Base-by-base conservation (phyloP, 37 sponge, comb jelly and placozoan genomes). In the Lycopodina hypogea region DNA sequence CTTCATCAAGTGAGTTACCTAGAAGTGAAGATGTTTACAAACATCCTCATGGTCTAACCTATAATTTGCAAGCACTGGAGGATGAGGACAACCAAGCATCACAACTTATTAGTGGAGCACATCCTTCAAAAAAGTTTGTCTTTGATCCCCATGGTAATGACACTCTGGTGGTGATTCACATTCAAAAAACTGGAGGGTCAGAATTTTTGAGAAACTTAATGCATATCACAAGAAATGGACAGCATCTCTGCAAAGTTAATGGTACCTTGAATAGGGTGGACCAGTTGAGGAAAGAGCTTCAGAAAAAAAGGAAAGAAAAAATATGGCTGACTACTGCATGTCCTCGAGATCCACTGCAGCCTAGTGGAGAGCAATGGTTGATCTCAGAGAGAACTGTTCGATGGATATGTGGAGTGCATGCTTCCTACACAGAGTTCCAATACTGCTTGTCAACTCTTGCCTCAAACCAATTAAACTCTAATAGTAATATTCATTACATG, bases 171-270 rank as follows among this genome's bases (percentile, higher is more conserved):
- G 81, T 93, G 52, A 79, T 96, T 12, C 96, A 96, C 86, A 93
- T 93, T 8, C 96, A 93, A 65, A 96, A 96, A 69, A 96, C 94
- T 1, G 90, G 94, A 35, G 96, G 96, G 32, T 71, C 89, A n/a
- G 39, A 68, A 42, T 96, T 93, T 41, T 74, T 88, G 0, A 63
- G 69, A 21, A 81, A 89, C 68, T 60, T 95, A 4, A 45, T 89
- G 29, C 64, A 82, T 3, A 64, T 66, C 12, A 69, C 23, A 40
- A 64, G 61, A 4, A 14, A 56, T 36, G 75, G 68, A 38, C 29
- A 30, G 14, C 8, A 78, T 1, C 66, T 82, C 34, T 81, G 81
- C 42, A 39, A n/a, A n/a, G 11, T 40, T 18, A 11, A 60, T 1
- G 72, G 41, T 8, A 59, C 1, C 8, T 14, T 3, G 40, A 62